Percentiles rank a stretch among this genome's conserved stretches.
These are phyloP conservation scores for Charadrius vociferus DNA, from an alignment of 2,113 vertebrate species.

Conservation along the genomic window DNA sequence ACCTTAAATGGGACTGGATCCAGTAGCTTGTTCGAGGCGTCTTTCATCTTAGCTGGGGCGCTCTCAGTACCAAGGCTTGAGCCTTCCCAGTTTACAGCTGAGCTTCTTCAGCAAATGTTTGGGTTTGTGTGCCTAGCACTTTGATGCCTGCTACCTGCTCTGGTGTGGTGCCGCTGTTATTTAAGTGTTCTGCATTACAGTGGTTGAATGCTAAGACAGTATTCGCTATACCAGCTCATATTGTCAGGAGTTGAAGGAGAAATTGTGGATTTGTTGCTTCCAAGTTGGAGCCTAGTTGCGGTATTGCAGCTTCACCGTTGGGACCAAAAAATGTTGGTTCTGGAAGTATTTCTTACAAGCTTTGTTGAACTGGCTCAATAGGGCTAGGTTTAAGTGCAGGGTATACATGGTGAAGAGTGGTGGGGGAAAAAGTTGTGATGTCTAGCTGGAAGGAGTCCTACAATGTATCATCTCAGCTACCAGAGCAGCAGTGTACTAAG, in stretches of 20 bases:
- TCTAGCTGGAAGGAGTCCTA: not conserved
- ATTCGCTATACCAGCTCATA: not conserved
- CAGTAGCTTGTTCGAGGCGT: not conserved
- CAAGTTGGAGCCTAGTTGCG: not conserved
- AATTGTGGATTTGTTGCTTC: not conserved
- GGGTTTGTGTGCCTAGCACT: not conserved
- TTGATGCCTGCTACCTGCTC: not conserved
- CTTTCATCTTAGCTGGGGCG: not conserved
- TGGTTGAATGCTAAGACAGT: not conserved
- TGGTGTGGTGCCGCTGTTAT: not conserved
- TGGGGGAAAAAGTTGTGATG: not conserved
- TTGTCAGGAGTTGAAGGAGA: not conserved
- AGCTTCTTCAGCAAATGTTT: not conserved
- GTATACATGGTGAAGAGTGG: not conserved
- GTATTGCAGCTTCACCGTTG: rapidly evolving
- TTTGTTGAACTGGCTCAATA: not conserved
- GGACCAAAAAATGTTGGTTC: rapidly evolving
- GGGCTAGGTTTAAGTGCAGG: not conserved
- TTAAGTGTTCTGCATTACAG: not conserved
- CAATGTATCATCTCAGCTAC: not conserved
- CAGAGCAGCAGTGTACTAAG: not conserved
- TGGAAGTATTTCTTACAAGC: not conserved
- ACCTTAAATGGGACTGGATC: not conserved
- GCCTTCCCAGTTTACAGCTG: not conserved
- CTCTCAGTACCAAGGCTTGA: not conserved